Conservation (phyloP, 2,113 vertebrate species). For the Harpagus bidentatus region DNA sequence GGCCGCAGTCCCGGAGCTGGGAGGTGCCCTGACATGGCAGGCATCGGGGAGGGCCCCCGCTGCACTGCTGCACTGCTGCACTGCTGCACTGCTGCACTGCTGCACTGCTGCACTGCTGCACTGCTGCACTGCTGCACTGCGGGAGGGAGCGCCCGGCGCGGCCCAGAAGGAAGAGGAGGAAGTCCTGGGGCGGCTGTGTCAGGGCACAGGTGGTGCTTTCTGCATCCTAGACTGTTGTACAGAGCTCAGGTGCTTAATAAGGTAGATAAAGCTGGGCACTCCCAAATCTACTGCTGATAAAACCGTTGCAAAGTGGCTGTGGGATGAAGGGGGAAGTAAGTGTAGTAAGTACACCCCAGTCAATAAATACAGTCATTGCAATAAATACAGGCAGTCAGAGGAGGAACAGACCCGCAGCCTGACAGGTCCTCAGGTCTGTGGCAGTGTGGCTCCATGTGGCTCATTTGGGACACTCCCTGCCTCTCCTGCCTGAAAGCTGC, state of each 20-base stretch:
- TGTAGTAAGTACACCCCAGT: neutral
- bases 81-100: rapidly evolving
- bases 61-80: too few relatives aligned
- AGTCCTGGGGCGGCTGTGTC: neutral
- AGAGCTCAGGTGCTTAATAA: neutral
- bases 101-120: rapidly evolving
- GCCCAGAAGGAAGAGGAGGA: neutral
- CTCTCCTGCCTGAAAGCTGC: neutral
- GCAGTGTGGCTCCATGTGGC: neutral
- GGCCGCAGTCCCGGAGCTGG: neutral
- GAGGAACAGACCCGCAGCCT: neutral
- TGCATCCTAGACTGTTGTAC: neutral
- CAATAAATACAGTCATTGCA: neutral
- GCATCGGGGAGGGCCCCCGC: neutral
- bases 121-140: rapidly evolving
- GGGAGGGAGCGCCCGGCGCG: neutral
- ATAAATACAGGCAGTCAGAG: neutral
- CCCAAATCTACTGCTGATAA: neutral
- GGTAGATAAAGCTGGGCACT: neutral
- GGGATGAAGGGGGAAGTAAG: neutral
- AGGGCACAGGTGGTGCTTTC: neutral
- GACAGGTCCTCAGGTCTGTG: neutral
- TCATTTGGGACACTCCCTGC: neutral
- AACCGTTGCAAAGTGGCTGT: neutral
- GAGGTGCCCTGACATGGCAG: neutral